A percentile compares a stretch with the other conserved stretches of the same genome.
Conservation (phyloP, 1,140 invertebrate species). For the Zaprionus gabonicus region DNA sequence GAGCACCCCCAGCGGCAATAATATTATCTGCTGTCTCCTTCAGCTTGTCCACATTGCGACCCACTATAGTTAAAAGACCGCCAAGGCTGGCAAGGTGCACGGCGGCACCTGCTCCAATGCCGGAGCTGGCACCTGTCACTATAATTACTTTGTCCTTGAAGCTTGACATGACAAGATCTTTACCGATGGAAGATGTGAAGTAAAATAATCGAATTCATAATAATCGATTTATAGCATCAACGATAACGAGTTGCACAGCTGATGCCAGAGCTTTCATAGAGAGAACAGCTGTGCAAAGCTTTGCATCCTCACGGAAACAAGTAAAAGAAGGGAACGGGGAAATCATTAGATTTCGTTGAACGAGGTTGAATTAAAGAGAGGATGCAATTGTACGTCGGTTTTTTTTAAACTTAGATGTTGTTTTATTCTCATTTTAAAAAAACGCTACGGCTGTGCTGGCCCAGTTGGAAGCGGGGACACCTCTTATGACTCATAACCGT, state of each 20-base stretch:
- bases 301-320: neutral
- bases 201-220: constrained; percentile 8
- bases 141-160: constrained; percentile 89
- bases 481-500: constrained; percentile 92
- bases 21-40: constrained; percentile 87
- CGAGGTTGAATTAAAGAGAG: neutral
- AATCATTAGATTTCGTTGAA: neutral
- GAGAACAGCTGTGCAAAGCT: constrained; percentile 49
- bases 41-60: constrained; percentile 88
- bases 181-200: neutral
- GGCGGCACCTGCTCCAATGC: constrained; percentile 93
- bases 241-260: constrained; percentile 29
- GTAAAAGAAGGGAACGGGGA: too few relatives aligned
- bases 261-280: constrained; percentile 29
- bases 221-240: neutral
- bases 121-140: constrained; percentile 94
- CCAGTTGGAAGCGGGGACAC: neutral
- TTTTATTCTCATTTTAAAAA: constrained; percentile 78
- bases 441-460: constrained; percentile 54
- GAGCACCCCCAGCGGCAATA: constrained; percentile 48
- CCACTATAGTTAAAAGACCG: constrained; percentile 89
- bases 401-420: constrained; percentile 78
- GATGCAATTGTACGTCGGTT: constrained; percentile 26
- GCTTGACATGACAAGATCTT: constrained; percentile 69
- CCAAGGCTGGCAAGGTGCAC: constrained; percentile 90